A percentile compares a stretch with the other conserved stretches of the same genome.
These are phyloP conservation scores for Gymnodraco acuticeps DNA, from an alignment of 2,797 vertebrate genomes.

Conservation along the genomic window DNA sequence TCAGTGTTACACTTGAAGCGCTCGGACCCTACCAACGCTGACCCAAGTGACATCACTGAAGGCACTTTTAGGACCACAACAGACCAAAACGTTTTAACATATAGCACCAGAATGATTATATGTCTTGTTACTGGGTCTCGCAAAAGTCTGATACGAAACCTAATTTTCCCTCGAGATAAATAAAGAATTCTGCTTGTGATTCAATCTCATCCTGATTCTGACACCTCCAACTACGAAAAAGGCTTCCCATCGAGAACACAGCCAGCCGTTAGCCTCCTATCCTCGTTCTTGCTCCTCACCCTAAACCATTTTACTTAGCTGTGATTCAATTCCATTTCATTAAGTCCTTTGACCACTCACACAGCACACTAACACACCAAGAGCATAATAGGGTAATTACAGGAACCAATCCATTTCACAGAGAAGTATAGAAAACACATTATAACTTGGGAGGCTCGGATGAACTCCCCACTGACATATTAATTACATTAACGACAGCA, in stretches of 20 bases:
- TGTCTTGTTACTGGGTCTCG: not conserved
- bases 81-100: not conserved
- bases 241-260: not conserved
- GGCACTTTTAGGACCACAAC: not conserved
- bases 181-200: too few relatives aligned
- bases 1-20: not conserved
- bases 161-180: too few relatives aligned
- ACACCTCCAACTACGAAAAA: not conserved
- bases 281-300: not conserved
- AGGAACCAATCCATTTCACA: not conserved
- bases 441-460: not conserved
- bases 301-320: not conserved
- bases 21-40: not conserved
- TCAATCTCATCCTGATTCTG: not conserved
- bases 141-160: too few relatives aligned
- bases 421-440: not conserved
- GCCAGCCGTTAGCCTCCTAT: not conserved
- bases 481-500: slow-evolving; percentile 5
- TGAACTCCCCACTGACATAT: slow-evolving; percentile 6
- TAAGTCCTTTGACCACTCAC: not conserved
- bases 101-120: not conserved
- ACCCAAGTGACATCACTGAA: not conserved
- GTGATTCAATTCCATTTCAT: not conserved
- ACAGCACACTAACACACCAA: not conserved
- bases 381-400: not conserved